Evolutionary conservation across 2,797 vertebrate species (phyloP), one percentile per base, ranked within the genome.

Genomic region (Sebastes trivittatus): DNA sequence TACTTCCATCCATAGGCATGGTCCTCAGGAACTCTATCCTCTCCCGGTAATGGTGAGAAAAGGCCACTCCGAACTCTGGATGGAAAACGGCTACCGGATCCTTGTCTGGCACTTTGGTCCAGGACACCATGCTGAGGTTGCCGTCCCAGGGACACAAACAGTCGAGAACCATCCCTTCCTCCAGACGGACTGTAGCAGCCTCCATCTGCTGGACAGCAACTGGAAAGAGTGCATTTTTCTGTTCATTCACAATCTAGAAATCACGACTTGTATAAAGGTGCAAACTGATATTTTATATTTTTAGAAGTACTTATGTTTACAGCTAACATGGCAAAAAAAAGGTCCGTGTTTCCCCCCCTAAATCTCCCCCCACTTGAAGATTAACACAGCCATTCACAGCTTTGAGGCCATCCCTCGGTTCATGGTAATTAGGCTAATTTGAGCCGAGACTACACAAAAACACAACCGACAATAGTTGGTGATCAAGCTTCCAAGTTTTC

Each of bases 101-200:
- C 60, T 86, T 94, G 34, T 87, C 42, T 2, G 85, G 87, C 7
- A 77, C 4, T 94, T 97, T 97, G 73, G 85, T 90, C 97, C 97
- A 98, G 71, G 95, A 95, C 52, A 94, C 85, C 93, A 97, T 96
- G 59, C 87, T 96, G 87, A 97, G 87, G n/a, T 59, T 86, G 1
- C 90, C 87, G 0, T 7, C 60, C 84, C 93, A 94, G 2, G 95
- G 95, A 56, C 96, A 97, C 38, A 93, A 66, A 69, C 97, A 97
- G 38, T 95, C 85, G 23, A 98, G 94, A 13, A 95, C 89, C 95
- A 97, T 95, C 18, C 94, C 96, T 74, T 96, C 92, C 49, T 94
- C 92, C 72, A 97, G 92, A 3, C 77, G 94, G 55, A 97, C 87
- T 3, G 84, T 92, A 4, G 93, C 91, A 36, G 68, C 81, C 13